Evolutionary conservation across 2,888 invertebrate species (phyloP).

Genomic region (Cerceris ruficornis): DNA sequence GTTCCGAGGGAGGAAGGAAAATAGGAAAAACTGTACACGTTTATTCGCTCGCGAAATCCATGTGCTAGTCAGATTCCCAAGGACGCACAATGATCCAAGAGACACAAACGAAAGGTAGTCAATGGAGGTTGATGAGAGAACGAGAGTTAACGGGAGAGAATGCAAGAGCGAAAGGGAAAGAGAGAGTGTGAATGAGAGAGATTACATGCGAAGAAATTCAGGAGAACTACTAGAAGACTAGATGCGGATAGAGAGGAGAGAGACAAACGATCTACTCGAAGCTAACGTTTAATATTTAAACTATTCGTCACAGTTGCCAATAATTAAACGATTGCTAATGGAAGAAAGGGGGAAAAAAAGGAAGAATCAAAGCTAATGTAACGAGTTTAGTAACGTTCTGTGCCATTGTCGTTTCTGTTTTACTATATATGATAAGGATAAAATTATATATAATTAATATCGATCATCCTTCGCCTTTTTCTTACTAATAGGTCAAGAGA

Average conservation of each 20-base stretch:
- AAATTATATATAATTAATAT: constrained; percentile 56
- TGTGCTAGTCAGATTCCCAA: constrained; percentile 74
- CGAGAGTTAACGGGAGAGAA: constrained; percentile 6
- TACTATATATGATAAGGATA: constrained; percentile 60
- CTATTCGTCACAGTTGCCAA: constrained; percentile 66
- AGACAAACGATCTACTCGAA: constrained; percentile 49
- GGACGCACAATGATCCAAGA: constrained; percentile 70
- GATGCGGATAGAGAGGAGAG: constrained; percentile 45
- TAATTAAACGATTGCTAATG: constrained; percentile 62
- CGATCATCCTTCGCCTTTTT: constrained; percentile 56
- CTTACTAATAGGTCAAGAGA: constrained; percentile 52
- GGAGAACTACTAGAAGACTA: constrained; percentile 47
- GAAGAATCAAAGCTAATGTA: constrained; percentile 69
- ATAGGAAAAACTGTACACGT: constrained; percentile 34
- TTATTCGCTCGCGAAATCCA: constrained; percentile 61
- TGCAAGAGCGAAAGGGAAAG: constrained; percentile 36
- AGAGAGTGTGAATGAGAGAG: constrained; percentile 50
- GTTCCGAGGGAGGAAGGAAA: constrained; percentile 4
- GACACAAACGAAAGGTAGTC: constrained; percentile 44
- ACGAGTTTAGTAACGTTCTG: constrained; percentile 68
- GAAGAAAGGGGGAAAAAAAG: too few species aligned
- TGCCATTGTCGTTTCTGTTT: constrained; percentile 72
- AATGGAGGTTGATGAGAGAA: constrained; percentile 23
- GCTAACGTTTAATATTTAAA: constrained; percentile 61
- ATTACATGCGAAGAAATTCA: constrained; percentile 31